Conservation (phyloP, 1,140 invertebrate species). For the Pseudomyrmex cubaensis region DNA sequence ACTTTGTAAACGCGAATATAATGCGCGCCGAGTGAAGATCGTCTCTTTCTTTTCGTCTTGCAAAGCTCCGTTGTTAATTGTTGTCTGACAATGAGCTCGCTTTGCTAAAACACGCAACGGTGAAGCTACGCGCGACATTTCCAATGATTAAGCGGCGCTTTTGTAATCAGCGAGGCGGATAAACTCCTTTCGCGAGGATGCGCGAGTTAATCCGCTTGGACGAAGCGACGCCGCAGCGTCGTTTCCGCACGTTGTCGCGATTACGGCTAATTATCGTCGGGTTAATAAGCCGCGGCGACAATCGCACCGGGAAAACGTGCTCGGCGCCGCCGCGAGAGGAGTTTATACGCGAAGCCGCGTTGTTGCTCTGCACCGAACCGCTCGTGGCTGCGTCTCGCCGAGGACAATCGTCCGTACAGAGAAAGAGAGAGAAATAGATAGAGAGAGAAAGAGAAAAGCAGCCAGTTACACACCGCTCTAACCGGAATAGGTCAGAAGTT, state of each 20-base stretch:
- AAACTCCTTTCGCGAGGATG: not conserved
- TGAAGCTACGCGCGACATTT: conserved; percentile 2
- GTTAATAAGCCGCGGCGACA: conserved; percentile 72
- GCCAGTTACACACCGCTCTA: conserved; percentile 68
- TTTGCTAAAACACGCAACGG: not conserved
- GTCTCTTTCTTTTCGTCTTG: not conserved
- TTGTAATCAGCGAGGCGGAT: conserved; percentile 11
- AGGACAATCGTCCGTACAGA: conserved; percentile 60
- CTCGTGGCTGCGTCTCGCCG: conserved; percentile 10
- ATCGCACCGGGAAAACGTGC: conserved; percentile 50
- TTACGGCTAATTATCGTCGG: conserved; percentile 70
- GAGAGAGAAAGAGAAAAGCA: conserved; percentile 39
- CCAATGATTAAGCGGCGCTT: conserved; percentile 26
- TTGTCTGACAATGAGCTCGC: not conserved
- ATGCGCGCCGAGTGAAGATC: not conserved
- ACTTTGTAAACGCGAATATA: not conserved
- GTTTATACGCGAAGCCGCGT: conserved; percentile 54
- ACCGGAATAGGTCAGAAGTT: conserved; percentile 77
- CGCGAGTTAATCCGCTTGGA: conserved; percentile 1
- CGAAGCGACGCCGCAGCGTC: conserved; percentile 1
- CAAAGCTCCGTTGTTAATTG: not conserved
- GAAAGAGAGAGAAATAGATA: too few relatives aligned
- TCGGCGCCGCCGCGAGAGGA: conserved; percentile 21
- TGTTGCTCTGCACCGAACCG: conserved; percentile 24
- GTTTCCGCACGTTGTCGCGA: conserved; percentile 61